phyloP scores from a whole-genome alignment of 2,113 vertebrate genomes.

The Sakesphorus luctuosus region DNA sequence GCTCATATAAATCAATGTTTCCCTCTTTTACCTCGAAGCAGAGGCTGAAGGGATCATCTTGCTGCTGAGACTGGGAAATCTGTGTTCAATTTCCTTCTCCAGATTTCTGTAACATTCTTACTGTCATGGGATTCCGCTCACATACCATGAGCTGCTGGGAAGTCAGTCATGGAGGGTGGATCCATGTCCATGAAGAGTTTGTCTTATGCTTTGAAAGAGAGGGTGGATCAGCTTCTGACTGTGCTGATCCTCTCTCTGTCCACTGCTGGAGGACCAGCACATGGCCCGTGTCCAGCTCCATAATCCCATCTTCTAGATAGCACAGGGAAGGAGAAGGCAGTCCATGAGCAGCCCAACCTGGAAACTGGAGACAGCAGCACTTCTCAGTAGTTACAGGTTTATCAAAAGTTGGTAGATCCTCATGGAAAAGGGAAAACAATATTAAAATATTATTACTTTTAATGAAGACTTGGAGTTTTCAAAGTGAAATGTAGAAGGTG shows the following conservation, averaged over 20 bases:
- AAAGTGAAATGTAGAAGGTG: not conserved
- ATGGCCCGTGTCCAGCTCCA: not conserved
- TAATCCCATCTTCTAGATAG: not conserved
- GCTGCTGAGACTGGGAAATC: not conserved
- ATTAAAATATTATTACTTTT: not conserved
- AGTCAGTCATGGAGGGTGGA: not conserved
- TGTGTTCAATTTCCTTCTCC: not conserved
- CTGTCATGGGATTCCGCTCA: not conserved
- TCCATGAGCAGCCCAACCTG: not conserved
- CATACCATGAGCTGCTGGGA: not conserved
- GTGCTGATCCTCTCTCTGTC: not conserved
- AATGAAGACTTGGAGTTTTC: not conserved
- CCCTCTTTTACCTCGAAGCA: not conserved
- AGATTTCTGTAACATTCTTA: not conserved
- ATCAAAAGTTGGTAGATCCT: not conserved
- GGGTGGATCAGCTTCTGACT: not conserved
- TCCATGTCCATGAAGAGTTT: not conserved
- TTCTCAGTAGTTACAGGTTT: fast-evolving
- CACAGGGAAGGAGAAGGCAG: not conserved
- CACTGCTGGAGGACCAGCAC: not conserved
- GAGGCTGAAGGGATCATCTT: not conserved
- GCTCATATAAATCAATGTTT: not conserved
- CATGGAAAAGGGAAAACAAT: not conserved
- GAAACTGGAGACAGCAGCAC: not conserved
- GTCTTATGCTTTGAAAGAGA: not conserved